These are phyloP conservation scores for Diacarnus erythraeanus DNA, from an alignment of 37 sponge, comb jelly and placozoan species.

Conservation along the genomic window DNA sequence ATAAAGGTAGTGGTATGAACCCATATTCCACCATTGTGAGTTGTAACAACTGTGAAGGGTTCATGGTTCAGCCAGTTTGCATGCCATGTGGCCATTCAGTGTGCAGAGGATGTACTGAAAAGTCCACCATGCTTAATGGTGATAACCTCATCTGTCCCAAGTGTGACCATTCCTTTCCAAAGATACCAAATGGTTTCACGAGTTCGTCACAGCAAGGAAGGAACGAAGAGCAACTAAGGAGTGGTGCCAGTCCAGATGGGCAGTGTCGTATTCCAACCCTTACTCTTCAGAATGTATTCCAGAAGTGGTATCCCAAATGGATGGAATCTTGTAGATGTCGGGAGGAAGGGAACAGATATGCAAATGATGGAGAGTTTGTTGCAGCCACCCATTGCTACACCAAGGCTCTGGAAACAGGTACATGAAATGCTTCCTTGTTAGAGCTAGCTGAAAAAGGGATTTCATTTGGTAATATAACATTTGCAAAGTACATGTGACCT, in stretches of 20 bases:
- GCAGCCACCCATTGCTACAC: constrained; percentile 53
- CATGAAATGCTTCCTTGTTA: not conserved
- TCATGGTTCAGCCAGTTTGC: constrained; percentile 67
- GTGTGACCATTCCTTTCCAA: constrained; percentile 29
- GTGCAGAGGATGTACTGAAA: constrained; percentile 56
- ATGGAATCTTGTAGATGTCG: constrained; percentile 23
- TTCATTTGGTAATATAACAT: not conserved
- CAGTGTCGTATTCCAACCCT: constrained; percentile 39
- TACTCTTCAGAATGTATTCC: constrained; percentile 40
- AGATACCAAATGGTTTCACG: not conserved
- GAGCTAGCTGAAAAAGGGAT: not conserved
- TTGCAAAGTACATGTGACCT: too few species aligned
- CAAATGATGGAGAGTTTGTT: constrained; percentile 48
- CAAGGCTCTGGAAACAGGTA: constrained; percentile 60
- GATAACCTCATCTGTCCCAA: constrained; percentile 26
- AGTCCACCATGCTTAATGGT: not conserved
- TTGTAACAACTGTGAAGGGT: constrained; percentile 51
- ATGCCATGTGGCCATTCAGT: constrained; percentile 77
- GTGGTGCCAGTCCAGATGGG: not conserved
- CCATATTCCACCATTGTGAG: not conserved
- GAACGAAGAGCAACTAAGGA: not conserved
- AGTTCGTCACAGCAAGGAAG: not conserved
- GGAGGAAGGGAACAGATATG: constrained; percentile 64
- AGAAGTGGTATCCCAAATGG: constrained; percentile 49
- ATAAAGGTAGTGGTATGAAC: too few species aligned